phyloP scores from a whole-genome alignment of 2,888 invertebrate species.

The Orgyia antiqua region DNA sequence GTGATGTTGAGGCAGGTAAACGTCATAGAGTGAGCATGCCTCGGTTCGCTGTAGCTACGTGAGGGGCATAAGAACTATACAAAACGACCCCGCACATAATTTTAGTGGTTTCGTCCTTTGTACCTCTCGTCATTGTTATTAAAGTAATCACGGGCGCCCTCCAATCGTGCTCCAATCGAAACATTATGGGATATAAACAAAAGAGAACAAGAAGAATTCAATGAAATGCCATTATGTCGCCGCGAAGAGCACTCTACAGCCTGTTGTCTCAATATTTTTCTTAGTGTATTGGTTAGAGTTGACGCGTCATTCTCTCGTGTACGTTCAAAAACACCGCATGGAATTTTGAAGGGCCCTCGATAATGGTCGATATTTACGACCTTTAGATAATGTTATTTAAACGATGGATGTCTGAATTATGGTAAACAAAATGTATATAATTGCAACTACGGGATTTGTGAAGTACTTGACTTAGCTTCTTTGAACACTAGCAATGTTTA shows the following conservation, averaged over 20 bases:
- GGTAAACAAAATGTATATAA: conserved; percentile 52
- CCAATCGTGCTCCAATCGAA: conserved; percentile 73
- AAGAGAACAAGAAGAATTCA: conserved; percentile 74
- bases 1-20: conserved; percentile 55
- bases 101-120: conserved; percentile 68
- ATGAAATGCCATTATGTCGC: conserved; percentile 76
- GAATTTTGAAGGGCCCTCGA: conserved; percentile 71
- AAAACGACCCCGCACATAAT: conserved; percentile 67
- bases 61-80: conserved; percentile 67
- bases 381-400: conserved; percentile 71
- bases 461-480: no score
- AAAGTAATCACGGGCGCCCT: conserved; percentile 74
- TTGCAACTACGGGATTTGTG: no score
- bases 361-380: conserved; percentile 75
- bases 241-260: conserved; percentile 59
- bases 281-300: conserved; percentile 57
- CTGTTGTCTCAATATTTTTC: conserved; percentile 78
- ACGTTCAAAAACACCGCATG: conserved; percentile 67
- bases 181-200: conserved; percentile 78
- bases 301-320: conserved; percentile 69
- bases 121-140: conserved; percentile 72
- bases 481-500: no score
- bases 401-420: conserved; percentile 56
- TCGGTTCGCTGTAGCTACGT: conserved; percentile 46
- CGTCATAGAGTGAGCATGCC: conserved; percentile 43